Percentiles rank a stretch among this genome's conserved stretches.
Evolutionary conservation across 2,797 vertebrate genomes (phyloP).

Genomic region (Bucorvus abyssinicus): DNA sequence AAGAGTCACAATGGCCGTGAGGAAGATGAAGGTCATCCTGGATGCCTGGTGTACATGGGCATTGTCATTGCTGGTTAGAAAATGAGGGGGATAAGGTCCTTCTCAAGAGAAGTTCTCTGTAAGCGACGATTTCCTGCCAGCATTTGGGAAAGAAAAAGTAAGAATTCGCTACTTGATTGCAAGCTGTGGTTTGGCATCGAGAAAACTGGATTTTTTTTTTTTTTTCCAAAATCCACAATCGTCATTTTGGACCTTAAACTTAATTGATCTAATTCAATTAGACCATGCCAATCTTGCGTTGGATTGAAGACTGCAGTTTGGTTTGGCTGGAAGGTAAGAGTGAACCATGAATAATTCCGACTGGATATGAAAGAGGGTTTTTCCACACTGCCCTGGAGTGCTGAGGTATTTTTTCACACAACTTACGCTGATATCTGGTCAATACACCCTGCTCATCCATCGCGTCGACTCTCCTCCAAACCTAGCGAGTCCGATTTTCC

Average conservation of each 20-base stretch:
- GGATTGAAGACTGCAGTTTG: background rate
- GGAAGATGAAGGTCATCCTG: background rate
- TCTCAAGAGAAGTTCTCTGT: background rate
- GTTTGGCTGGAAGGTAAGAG: background rate
- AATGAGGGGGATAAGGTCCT: background rate
- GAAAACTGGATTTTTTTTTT: background rate
- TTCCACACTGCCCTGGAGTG: background rate
- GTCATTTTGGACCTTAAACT: background rate
- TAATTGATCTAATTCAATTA: background rate
- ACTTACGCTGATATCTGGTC: background rate
- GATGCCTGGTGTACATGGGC: rapidly evolving
- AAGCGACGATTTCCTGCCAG: background rate
- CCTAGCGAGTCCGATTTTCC: rapidly evolving
- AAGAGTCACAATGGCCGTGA: rapidly evolving
- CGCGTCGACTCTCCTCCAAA: background rate
- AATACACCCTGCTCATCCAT: background rate
- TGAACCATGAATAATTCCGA: background rate
- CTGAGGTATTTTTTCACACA: background rate
- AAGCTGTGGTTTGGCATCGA: background rate
- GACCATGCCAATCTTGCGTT: background rate
- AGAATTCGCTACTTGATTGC: background rate
- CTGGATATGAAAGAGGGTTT: background rate
- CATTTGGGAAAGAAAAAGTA: background rate
- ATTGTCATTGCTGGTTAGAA: background rate
- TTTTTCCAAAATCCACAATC: background rate